Conservation (phyloP, 2,113 vertebrate species). For the Poicephalus meyeri region DNA sequence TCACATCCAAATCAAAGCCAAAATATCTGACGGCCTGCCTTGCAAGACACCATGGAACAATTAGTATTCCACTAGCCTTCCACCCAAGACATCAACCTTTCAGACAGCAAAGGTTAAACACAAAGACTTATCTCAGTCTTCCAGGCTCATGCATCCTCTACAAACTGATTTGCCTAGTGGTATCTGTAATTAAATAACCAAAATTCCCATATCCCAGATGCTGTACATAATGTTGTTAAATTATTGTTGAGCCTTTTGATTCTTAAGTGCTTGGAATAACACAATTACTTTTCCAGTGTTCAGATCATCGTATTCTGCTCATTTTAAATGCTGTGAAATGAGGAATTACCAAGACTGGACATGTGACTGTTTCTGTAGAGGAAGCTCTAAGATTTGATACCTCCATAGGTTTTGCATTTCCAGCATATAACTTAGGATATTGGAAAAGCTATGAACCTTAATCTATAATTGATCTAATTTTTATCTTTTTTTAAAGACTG, state of each 20-base stretch:
- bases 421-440: neutral
- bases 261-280: neutral
- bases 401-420: neutral
- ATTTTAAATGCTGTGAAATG: neutral
- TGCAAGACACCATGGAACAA: neutral
- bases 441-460: neutral
- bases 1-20: neutral
- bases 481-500: neutral
- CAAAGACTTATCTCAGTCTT: constrained; percentile 35
- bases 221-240: neutral
- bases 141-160: neutral
- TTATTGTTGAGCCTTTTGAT: neutral
- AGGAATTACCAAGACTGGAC: neutral
- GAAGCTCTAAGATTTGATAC: neutral
- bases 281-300: neutral
- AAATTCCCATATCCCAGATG: constrained; percentile 6
- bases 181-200: constrained; percentile 52
- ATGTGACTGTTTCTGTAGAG: neutral
- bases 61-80: constrained; percentile 51
- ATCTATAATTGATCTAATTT: neutral
- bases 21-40: neutral
- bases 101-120: constrained; percentile 44
- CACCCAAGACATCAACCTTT: constrained; percentile 6
- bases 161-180: constrained; percentile 19
- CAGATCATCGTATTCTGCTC: neutral